These are phyloP conservation scores for Drosophila novamexicana DNA, from an alignment of 1,140 invertebrate species.

Conservation along the genomic window DNA sequence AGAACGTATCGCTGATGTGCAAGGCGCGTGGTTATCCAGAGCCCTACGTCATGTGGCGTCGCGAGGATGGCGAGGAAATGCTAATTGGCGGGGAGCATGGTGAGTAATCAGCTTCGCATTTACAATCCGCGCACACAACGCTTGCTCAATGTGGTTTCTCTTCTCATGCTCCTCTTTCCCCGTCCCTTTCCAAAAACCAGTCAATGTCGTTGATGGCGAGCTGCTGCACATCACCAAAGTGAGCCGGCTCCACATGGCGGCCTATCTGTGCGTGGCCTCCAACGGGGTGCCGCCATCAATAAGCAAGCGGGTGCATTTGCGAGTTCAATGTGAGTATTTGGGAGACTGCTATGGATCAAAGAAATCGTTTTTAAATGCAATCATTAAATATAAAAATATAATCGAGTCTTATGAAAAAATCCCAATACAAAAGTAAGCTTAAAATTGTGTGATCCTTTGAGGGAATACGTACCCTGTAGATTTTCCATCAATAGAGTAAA, in stretches of 20 bases:
- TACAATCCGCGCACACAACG: conserved; percentile 10
- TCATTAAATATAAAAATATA: background rate
- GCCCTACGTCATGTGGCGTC: conserved; percentile 95
- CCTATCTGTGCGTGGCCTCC: conserved; percentile 94
- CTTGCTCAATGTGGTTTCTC: conserved; percentile 27
- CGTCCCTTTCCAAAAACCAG: conserved; percentile 84
- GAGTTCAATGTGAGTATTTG: conserved; percentile 93
- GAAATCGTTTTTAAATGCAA: background rate
- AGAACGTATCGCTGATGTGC: conserved; percentile 94
- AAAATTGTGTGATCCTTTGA: too few species aligned
- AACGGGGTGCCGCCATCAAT: conserved; percentile 95
- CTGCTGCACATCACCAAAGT: conserved; percentile 93
- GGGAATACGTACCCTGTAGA: too few species aligned
- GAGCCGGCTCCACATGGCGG: conserved; percentile 95
- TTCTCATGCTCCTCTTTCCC: background rate
- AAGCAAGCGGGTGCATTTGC: conserved; percentile 92
- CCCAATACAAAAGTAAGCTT: too few species aligned
- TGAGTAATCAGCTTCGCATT: conserved; percentile 80
- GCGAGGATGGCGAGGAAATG: conserved; percentile 94
- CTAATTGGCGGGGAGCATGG: conserved; percentile 93
- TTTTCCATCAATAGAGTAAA: too few species aligned
- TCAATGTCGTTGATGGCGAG: conserved; percentile 94
- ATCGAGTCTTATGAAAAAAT: background rate
- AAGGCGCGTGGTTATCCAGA: conserved; percentile 95
- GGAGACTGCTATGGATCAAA: background rate